Base-by-base conservation (phyloP, 35 echinoderm and acorn worm genomes). In the Eucidaris tribuloides region DNA sequence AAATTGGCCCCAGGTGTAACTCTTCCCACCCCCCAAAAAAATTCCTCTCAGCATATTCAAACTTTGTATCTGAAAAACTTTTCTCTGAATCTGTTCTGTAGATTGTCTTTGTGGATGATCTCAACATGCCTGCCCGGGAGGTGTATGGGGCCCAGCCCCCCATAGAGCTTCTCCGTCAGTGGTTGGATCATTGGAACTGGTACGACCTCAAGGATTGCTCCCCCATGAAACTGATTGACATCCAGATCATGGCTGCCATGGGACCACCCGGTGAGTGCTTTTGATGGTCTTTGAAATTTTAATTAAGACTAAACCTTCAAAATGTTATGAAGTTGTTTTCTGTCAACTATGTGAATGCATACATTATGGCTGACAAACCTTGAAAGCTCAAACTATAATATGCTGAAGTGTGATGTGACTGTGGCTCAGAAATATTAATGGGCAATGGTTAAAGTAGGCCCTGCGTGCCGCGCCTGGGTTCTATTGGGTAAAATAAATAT, bases 101-200 rank as follows among this genome's bases (percentile, higher is more conserved):
- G 94, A 60, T 97, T 88, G 94, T 97, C 28, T 97, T 92, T 82
- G 94, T 97, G 3, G 94, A 97, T 82, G 94, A 97, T 64, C 62
- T 97, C 54, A 97, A 97, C 94, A 97, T 97, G 94, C 94, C 94
- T 30, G 89, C 89, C 5, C 70, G 94, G 37, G 94, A 97, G 54
- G 85, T 82, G 17, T 97, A 97, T 50, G 94, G 94, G 45, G 94
- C 94, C 33, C 94, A 97, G 81, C 94, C 94, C 40, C 94, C 94
- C 32, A 89, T 97, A 31, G 94, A 97, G 56, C 63, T 97, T 14
- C 77, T 97, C 4, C 76, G 94, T 9, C 94, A 97, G 46, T 97
- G 94, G 94, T 33, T 92, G 45, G 94, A 92, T 42, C 94, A 97
- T 46, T 97, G 94, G 94, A 91, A 97, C 45, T 97, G 94, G 94